A percentile compares a stretch with the other conserved stretches of the same genome.
phyloP scores from a whole-genome alignment of 2,888 invertebrate genomes.

The Caenorhabditis drosophilae region DNA sequence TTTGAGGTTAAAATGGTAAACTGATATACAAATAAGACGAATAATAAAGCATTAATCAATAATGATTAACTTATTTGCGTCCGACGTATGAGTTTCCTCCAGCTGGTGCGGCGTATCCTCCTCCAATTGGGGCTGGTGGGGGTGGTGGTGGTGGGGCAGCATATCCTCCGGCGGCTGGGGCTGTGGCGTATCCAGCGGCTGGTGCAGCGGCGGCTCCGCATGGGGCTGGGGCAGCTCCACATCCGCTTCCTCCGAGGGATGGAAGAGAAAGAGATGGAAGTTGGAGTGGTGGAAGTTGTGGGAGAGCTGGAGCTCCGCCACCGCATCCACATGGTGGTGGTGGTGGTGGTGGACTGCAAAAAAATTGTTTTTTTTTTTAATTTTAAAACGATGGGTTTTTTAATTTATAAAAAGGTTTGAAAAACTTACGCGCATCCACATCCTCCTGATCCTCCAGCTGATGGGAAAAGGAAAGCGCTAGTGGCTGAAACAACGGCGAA shows the following conservation, averaged over 20 bases:
- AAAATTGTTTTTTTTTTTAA: not conserved
- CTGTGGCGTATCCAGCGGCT: conserved; percentile 12
- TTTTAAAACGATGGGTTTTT: not conserved
- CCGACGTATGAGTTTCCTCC: conserved; percentile 16
- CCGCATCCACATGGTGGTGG: conserved; percentile 49
- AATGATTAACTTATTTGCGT: conserved; percentile 16
- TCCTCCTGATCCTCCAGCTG: conserved; percentile 43
- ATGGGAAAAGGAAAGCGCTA: conserved; percentile 42
- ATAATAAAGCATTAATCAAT: no score
- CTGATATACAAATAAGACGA: no score
- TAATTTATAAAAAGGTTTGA: no score
- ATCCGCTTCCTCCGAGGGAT: conserved; percentile 48
- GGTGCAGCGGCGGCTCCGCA: conserved; percentile 14
- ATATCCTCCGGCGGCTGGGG: conserved; percentile 20
- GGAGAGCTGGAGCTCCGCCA: conserved; percentile 29
- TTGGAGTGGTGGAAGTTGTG: conserved; percentile 44
- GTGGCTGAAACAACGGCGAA: conserved; percentile 38
- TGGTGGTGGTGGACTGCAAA: conserved; percentile 46
- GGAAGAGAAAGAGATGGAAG: conserved; percentile 38
- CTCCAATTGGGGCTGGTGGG: conserved; percentile 22
- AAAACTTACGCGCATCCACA: conserved; percentile 52
- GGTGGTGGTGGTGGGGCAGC: conserved; percentile 29
- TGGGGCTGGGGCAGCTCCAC: conserved; percentile 36
- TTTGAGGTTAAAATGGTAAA: no score
- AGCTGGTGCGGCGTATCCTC: conserved; percentile 15